Conservation (phyloP, 2,888 invertebrate genomes). For the Homarus gammarus region DNA sequence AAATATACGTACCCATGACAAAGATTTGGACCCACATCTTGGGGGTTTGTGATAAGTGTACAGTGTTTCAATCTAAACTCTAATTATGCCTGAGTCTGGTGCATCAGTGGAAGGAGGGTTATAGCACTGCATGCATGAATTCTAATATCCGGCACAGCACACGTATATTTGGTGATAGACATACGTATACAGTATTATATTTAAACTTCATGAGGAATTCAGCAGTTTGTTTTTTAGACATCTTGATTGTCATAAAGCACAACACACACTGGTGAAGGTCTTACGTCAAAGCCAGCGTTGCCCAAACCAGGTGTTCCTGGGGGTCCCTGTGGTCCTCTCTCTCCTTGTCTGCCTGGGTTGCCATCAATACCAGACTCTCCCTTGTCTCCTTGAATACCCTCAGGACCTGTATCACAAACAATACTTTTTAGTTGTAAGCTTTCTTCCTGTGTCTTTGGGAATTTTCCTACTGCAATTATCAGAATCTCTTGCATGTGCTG, state of each 20-base stretch:
- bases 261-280: neutral
- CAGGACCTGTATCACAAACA: constrained; percentile 40
- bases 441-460: no score
- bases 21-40: neutral
- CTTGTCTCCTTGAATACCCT: constrained; percentile 75
- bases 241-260: neutral
- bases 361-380: constrained; percentile 76
- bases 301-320: constrained; percentile 73
- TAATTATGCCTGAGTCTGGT: neutral
- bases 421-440: neutral
- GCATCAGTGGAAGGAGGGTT: neutral
- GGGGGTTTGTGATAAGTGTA: neutral
- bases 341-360: constrained; percentile 65
- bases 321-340: constrained; percentile 77
- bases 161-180: neutral
- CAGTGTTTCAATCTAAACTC: neutral
- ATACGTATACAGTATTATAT: neutral
- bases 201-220: constrained; percentile 2
- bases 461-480: no score
- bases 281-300: constrained; percentile 64
- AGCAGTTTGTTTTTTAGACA: neutral
- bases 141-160: neutral
- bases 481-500: no score
- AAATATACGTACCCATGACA: neutral
- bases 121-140: neutral